These are phyloP conservation scores for Tanytarsus gracilentus DNA, from an alignment of 2,888 invertebrate species.

Conservation along the genomic window DNA sequence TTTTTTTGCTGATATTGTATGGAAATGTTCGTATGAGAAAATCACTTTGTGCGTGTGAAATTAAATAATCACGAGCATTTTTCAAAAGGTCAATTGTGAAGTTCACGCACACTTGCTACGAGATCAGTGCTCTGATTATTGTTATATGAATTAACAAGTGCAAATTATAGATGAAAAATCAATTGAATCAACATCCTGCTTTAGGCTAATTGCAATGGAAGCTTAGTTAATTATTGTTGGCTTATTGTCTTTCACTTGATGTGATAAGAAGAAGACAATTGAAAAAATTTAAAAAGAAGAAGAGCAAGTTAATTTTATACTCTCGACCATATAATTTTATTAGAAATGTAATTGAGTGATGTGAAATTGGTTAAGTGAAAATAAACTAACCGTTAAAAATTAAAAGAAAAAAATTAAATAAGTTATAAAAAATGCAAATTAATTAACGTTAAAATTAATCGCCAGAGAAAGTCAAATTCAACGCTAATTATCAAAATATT, in stretches of 20 bases:
- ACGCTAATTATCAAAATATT: too few species aligned
- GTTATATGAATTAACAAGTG: slow-evolving; percentile 3
- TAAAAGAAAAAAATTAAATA: too few species aligned
- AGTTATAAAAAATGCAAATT: too few species aligned
- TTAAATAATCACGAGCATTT: neutral
- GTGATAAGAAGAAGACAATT: too few species aligned
- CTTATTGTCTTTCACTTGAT: neutral
- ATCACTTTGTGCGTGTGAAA: neutral
- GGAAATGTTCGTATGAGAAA: neutral
- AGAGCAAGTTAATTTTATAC: too few species aligned
- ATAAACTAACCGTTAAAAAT: too few species aligned
- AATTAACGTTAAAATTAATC: too few species aligned
- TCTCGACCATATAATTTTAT: too few species aligned
- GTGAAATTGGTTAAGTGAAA: too few species aligned
- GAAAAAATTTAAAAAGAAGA: too few species aligned
- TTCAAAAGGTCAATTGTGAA: slow-evolving; percentile 20
- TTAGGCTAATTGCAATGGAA: neutral
- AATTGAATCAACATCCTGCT: slow-evolving; percentile 15
- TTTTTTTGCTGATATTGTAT: neutral
- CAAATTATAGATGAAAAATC: neutral
- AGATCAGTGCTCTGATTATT: slow-evolving; percentile 17
- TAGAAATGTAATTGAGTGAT: too few species aligned
- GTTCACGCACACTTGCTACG: neutral
- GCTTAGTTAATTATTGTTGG: neutral
- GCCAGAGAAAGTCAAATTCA: too few species aligned